Evolutionary conservation across 2,113 vertebrate species (phyloP).

Genomic region (Serilophus lunatus): DNA sequence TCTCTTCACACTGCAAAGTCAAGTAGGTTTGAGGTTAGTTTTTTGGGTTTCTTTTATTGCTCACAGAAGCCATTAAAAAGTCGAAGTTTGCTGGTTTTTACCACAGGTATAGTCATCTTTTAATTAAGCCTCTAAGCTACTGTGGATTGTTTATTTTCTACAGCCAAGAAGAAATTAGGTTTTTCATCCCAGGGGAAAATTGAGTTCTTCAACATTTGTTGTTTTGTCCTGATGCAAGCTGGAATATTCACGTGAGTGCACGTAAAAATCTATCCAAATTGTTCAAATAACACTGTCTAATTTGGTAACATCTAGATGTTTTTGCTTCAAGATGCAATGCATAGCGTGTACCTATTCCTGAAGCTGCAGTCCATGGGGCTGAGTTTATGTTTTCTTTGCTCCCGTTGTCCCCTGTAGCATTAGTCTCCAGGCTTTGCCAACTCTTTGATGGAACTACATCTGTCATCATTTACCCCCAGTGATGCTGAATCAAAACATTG

Average conservation of each 20-base stretch:
- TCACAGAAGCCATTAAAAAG: constrained; percentile 9
- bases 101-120: constrained; percentile 36
- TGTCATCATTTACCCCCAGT: neutral
- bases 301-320: neutral
- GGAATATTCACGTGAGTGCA: neutral
- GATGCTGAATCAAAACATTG: neutral
- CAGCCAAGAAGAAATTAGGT: constrained; percentile 15
- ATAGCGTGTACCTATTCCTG: neutral
- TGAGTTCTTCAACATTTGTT: neutral
- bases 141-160: constrained; percentile 23
- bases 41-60: neutral
- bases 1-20: neutral
- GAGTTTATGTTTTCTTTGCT: neutral
- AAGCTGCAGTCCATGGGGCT: neutral
- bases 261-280: neutral
- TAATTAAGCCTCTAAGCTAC: constrained; percentile 53
- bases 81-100: neutral
- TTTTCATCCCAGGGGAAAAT: neutral
- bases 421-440: neutral
- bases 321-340: neutral
- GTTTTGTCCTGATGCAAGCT: neutral
- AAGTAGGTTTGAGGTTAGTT: neutral
- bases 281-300: neutral
- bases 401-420: neutral
- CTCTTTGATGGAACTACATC: neutral